phyloP scores from a whole-genome alignment of 1,140 invertebrate genomes.

The Cecropterus lyciades region DNA sequence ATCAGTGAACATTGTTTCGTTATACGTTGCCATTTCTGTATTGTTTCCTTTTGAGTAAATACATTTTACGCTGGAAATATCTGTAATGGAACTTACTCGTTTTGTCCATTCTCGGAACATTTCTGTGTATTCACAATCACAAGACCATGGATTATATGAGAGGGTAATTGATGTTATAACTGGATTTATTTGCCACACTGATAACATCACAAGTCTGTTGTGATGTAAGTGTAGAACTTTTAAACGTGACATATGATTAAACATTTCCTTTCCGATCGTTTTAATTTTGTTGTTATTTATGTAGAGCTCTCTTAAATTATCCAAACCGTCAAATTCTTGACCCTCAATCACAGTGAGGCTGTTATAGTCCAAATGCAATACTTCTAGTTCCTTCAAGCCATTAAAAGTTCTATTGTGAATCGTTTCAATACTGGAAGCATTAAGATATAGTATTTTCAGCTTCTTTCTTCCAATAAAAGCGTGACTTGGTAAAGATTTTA shows the following conservation, averaged over 20 bases:
- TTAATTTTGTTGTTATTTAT: slow-evolving; percentile 93
- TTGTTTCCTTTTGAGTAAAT: slow-evolving; percentile 85
- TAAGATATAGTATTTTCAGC: slow-evolving; percentile 92
- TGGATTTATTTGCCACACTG: slow-evolving; percentile 90
- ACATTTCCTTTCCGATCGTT: slow-evolving; percentile 91
- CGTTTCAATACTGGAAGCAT: slow-evolving; percentile 92
- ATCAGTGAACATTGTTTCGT: slow-evolving; percentile 84
- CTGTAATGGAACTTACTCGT: slow-evolving; percentile 86
- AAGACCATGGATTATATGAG: slow-evolving; percentile 93
- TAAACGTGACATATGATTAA: slow-evolving; percentile 89
- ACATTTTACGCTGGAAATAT: slow-evolving; percentile 86
- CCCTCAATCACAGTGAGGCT: slow-evolving; percentile 90
- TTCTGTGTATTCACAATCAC: slow-evolving; percentile 93
- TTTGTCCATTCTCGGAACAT: slow-evolving; percentile 92
- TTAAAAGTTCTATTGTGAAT: slow-evolving; percentile 96
- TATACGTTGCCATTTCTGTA: slow-evolving; percentile 85
- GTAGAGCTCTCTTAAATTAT: slow-evolving; percentile 92
- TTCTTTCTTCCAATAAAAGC: slow-evolving; percentile 96
- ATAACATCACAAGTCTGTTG: slow-evolving; percentile 90
- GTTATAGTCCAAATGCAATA: slow-evolving; percentile 93
- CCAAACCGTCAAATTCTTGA: slow-evolving; percentile 92
- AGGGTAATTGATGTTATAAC: slow-evolving; percentile 89
- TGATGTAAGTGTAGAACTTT: slow-evolving; percentile 90
- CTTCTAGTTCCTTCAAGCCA: slow-evolving; percentile 91
- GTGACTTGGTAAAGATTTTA: slow-evolving; percentile 91